Evolutionary conservation across 2,888 invertebrate genomes (phyloP).

Genomic region (Microctonus brassicae): DNA sequence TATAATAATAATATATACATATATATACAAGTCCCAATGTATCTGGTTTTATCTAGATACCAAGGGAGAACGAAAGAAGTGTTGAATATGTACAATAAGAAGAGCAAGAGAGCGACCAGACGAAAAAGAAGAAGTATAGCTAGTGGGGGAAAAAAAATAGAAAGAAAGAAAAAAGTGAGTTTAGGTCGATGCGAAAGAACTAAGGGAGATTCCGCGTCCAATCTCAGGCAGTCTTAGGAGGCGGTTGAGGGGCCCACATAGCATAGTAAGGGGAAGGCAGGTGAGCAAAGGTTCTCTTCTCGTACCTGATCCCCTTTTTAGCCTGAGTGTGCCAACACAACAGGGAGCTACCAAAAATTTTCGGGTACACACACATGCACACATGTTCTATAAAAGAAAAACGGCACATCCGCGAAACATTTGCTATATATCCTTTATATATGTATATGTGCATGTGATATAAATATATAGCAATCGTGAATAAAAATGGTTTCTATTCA

Average conservation of each 20-base stretch:
- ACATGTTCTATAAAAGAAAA: constrained; percentile 12
- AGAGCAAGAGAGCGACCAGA: constrained; percentile 13
- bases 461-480: constrained; percentile 21
- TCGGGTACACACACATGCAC: constrained; percentile 21
- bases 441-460: neutral
- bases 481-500: constrained; percentile 24
- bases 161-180: constrained; percentile 6
- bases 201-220: constrained; percentile 15
- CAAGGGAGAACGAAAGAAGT: neutral
- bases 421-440: neutral
- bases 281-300: constrained; percentile 42
- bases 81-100: constrained; percentile 21
- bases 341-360: constrained; percentile 21
- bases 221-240: constrained; percentile 37
- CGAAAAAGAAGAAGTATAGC: constrained; percentile 18
- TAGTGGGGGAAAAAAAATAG: constrained; percentile 2
- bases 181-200: constrained; percentile 23
- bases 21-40: neutral
- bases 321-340: constrained; percentile 35
- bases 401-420: constrained; percentile 25
- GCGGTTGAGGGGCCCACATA: constrained; percentile 42
- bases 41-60: constrained; percentile 6
- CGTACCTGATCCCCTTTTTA: constrained; percentile 42
- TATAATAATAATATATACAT: too few species aligned
- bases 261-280: constrained; percentile 50